phyloP scores from a whole-genome alignment of 2,113 vertebrate genomes.

The Mesoclemmys tuberculata region DNA sequence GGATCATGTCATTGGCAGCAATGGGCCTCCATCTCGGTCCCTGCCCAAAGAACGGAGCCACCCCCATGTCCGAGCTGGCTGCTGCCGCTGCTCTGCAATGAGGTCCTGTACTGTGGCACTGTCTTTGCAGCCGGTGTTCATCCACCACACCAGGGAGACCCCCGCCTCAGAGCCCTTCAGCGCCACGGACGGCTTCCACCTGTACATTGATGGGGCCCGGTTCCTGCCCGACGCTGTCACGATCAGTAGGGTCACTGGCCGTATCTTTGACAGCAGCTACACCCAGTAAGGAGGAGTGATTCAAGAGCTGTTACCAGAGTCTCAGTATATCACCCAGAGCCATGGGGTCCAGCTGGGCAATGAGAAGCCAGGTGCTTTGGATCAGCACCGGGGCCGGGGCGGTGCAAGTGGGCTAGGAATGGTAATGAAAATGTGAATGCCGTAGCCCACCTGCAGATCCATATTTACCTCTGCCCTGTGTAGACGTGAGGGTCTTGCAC shows the following conservation, averaged over 20 bases:
- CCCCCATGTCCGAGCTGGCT: no score
- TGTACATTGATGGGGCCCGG: slow-evolving; percentile 54
- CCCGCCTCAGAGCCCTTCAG: not conserved
- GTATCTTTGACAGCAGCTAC: slow-evolving; percentile 49
- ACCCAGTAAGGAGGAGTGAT: slow-evolving; percentile 23
- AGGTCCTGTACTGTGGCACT: not conserved
- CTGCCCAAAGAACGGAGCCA: not conserved
- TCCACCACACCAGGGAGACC: not conserved
- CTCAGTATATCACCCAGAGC: not conserved
- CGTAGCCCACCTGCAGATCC: no score
- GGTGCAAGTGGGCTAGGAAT: no score
- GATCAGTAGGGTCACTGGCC: slow-evolving; percentile 43
- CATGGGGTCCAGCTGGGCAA: not conserved
- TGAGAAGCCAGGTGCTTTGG: no score
- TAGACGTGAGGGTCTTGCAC: no score
- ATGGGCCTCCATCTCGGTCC: not conserved
- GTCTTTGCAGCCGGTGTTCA: slow-evolving; percentile 17
- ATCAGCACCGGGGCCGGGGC: no score
- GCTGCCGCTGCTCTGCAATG: fast-evolving
- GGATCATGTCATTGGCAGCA: no score
- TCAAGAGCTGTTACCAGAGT: not conserved
- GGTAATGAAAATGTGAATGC: no score
- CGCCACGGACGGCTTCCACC: slow-evolving; percentile 20
- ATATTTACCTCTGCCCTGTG: no score
- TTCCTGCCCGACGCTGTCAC: slow-evolving; percentile 60